phyloP scores from a whole-genome alignment of 2,113 vertebrate genomes.

The Scytalopus superciliaris region DNA sequence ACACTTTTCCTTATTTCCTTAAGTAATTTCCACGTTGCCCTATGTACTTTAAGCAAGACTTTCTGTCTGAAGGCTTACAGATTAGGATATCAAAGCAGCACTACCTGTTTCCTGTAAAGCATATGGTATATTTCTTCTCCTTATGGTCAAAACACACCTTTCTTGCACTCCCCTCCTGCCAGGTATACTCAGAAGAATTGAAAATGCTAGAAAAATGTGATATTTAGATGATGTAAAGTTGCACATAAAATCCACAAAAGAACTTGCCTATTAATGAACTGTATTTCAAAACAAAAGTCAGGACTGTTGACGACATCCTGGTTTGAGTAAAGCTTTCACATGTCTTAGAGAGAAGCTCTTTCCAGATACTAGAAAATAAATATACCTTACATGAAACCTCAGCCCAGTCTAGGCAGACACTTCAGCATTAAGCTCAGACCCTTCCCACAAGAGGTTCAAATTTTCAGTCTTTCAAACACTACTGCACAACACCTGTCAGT shows the following conservation, averaged over 20 bases:
- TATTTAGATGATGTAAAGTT: not conserved
- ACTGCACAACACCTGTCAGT: not conserved
- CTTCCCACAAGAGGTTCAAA: not conserved
- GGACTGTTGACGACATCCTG: rapidly evolving
- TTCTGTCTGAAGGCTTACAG: not conserved
- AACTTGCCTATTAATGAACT: not conserved
- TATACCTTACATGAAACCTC: not conserved
- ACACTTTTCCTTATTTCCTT: not conserved
- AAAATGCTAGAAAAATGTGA: not conserved
- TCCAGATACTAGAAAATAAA: not conserved
- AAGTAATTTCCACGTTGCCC: not conserved
- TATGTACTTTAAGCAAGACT: not conserved
- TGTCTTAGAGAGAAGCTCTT: not conserved
- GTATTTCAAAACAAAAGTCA: not conserved
- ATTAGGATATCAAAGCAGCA: not conserved
- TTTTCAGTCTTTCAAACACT: not conserved
- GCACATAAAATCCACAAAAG: not conserved
- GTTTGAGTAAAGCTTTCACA: not conserved
- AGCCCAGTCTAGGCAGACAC: not conserved
- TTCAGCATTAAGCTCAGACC: not conserved
- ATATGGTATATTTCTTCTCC: not conserved
- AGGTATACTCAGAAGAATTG: not conserved
- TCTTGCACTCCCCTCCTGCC: not conserved
- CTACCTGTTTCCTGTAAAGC: not conserved
- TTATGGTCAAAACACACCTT: not conserved